These are phyloP conservation scores for Macrostomum lignano DNA, from an alignment of 1,140 invertebrate genomes.

Conservation along the genomic window DNA sequence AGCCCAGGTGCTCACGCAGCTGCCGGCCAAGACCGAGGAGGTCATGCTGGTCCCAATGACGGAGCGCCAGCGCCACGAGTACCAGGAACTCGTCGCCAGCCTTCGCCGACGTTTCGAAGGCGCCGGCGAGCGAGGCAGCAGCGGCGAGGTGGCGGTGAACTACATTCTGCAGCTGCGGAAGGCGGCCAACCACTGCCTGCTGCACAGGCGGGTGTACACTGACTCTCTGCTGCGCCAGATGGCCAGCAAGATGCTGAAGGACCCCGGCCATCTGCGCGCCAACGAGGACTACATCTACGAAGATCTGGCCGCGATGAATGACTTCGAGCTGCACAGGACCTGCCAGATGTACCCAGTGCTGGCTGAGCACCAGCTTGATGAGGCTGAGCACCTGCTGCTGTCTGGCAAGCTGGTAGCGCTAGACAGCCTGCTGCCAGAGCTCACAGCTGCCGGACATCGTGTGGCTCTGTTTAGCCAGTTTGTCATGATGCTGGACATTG, in stretches of 20 bases:
- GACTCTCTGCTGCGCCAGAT: constrained; percentile 39
- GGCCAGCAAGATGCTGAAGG: constrained; percentile 39
- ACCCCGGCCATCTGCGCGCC: constrained; percentile 40
- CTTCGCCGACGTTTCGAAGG: constrained; percentile 16
- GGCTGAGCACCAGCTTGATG: constrained; percentile 1
- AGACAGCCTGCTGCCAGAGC: constrained; percentile 2
- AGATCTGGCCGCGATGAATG: constrained; percentile 54
- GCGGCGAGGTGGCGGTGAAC: constrained; percentile 56
- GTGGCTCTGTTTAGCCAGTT: constrained; percentile 80
- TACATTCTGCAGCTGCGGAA: constrained; percentile 26
- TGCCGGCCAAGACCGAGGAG: constrained; percentile 5
- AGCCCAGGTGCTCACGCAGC: not conserved
- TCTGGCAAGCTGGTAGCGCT: constrained; percentile 4
- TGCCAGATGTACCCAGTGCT: constrained; percentile 32
- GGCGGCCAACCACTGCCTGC: constrained; percentile 29
- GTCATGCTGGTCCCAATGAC: constrained; percentile 2
- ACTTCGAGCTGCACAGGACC: constrained; percentile 60
- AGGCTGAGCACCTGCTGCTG: constrained; percentile 1
- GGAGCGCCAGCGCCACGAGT: not conserved
- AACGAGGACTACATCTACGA: constrained; percentile 52
- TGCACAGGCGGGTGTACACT: constrained; percentile 48
- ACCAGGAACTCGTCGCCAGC: constrained; percentile 4
- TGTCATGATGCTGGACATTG: constrained; percentile 59
- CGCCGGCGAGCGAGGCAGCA: constrained; percentile 58
- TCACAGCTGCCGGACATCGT: constrained; percentile 16